Evolutionary conservation across 2,797 vertebrate species (phyloP).

Genomic region (Potorous gilbertii): DNA sequence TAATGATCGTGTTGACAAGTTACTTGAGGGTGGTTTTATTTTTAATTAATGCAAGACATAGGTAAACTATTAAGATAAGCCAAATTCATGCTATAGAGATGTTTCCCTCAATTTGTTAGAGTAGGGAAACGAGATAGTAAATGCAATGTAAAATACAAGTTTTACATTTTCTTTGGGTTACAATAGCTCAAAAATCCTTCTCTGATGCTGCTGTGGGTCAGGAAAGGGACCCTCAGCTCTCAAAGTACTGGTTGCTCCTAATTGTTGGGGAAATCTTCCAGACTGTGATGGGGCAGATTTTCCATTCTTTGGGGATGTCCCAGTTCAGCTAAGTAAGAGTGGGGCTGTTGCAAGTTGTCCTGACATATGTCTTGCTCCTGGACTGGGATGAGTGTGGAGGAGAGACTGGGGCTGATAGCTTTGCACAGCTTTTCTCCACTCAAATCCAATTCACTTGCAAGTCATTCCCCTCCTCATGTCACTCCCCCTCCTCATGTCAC

Average conservation of each 20-base stretch:
- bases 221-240: background rate
- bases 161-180: background rate
- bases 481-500: too few species aligned
- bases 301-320: background rate
- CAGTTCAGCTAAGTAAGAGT: background rate
- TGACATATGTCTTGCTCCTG: too few species aligned
- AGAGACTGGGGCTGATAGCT: too few species aligned
- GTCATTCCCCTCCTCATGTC: too few species aligned
- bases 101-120: background rate
- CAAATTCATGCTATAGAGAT: background rate
- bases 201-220: background rate
- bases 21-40: background rate
- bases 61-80: background rate
- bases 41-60: background rate
- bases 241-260: background rate
- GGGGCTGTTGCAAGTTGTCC: too few species aligned
- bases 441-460: too few species aligned
- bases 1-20: background rate
- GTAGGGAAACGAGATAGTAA: background rate
- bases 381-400: too few species aligned
- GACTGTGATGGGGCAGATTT: background rate
- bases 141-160: background rate
- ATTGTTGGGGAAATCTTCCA: background rate
- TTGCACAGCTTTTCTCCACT: too few species aligned
- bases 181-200: background rate